Evolutionary conservation across 2,113 vertebrate species (phyloP), one percentile per base, ranked within the genome.

Genomic region (Helogale parvula): DNA sequence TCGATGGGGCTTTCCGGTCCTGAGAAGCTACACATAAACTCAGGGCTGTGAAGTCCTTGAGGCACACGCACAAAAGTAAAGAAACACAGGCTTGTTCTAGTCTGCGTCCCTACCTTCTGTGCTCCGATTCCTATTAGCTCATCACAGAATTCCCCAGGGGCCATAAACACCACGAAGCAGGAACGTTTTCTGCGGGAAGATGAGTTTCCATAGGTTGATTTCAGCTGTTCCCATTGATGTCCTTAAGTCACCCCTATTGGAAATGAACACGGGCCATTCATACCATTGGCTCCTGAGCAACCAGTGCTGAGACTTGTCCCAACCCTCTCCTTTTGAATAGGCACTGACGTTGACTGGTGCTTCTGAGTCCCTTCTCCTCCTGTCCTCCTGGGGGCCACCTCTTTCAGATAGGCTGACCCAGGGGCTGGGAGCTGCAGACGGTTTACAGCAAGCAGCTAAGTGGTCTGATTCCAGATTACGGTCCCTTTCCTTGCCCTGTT

Each of bases 231-330:
- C 19, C 33, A 2, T 0, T 77, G 52, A 65, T 81, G 82, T 45
- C 54, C 27, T 13, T n/a, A 25, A 17, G 38, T 13, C 3, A 33
- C 17, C 63, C 41, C 74, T n/a, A 2, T 14, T 29, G 38, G 69
- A 68, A 27, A 4, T 13, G n/a, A 54, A 0, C 60, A 1, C 7
- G 0, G 3, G 71, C 29, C 57, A 11, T 66, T 83, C 29, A 12
- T 23, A 14, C 25, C 19, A 11, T 6, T 23, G 50, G 50, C 41
- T 52, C 88, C 68, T 66, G 1, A 1, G 33, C 11, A 2, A 17
- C 57, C 5, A 1, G 0, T 23, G 31, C 35, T 2, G 16, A 90
- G 33, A n/a, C 16, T 23, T 2, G 3, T 16, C 52, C 45, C 63
- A 6, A 27, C 52, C 15, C 9, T 57, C 57, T 69, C 14, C 54